Conservation (phyloP, 2,797 vertebrate genomes). For the Pterois miles region DNA sequence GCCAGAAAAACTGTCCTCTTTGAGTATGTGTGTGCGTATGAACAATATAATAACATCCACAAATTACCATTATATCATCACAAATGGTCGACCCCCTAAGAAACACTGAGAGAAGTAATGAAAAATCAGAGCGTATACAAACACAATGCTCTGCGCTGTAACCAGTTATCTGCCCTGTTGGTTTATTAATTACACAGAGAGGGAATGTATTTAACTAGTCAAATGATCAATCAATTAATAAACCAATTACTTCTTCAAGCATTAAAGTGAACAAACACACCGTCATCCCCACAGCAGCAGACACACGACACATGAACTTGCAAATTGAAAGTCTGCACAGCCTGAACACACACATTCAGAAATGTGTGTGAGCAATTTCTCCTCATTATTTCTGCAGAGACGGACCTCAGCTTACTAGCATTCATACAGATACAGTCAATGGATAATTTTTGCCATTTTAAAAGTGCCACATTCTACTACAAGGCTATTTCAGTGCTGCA, state of each 20-base stretch:
- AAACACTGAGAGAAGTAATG: background rate
- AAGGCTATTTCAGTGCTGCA: background rate
- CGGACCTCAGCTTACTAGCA: background rate
- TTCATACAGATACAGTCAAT: background rate
- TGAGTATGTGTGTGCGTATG: background rate
- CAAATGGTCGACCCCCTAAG: background rate
- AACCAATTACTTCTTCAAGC: background rate
- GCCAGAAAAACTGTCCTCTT: slow-evolving; percentile 32
- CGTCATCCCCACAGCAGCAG: too few relatives aligned
- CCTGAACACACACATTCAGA: background rate
- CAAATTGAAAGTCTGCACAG: background rate
- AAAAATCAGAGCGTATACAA: background rate
- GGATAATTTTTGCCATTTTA: background rate
- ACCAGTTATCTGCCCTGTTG: background rate
- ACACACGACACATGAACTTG: background rate
- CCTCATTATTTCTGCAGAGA: background rate
- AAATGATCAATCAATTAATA: slow-evolving; percentile 4
- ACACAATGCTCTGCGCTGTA: background rate
- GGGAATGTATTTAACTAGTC: background rate
- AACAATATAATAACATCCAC: background rate
- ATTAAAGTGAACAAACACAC: background rate
- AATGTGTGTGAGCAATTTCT: background rate
- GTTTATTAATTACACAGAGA: background rate
- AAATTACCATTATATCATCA: slow-evolving; percentile 6
- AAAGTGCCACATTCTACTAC: background rate